A percentile compares a stretch with the other conserved stretches of the same genome.
These are phyloP conservation scores for Thera britannica DNA, from an alignment of 2,888 invertebrate genomes.

Conservation along the genomic window DNA sequence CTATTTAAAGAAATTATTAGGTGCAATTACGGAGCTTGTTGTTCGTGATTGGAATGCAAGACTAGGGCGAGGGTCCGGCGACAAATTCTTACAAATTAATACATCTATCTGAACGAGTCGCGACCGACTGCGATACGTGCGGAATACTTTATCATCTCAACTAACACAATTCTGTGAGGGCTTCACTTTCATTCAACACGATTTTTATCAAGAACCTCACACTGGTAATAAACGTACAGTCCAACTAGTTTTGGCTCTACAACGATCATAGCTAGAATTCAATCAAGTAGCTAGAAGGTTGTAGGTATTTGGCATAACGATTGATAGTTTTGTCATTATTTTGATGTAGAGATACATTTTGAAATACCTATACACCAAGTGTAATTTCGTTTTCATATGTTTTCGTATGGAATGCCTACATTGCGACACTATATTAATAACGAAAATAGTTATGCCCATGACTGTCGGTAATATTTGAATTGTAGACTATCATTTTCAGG, in stretches of 20 bases:
- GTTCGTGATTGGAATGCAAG: constrained; percentile 83
- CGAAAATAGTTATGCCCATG: neutral
- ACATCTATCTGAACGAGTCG: constrained; percentile 77
- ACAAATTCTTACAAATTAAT: constrained; percentile 85
- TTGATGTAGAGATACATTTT: neutral
- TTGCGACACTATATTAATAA: neutral
- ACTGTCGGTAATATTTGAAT: neutral
- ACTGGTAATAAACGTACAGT: no score
- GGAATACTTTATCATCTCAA: constrained; percentile 76
- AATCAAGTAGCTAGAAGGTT: no score
- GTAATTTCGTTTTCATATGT: no score
- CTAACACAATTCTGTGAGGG: constrained; percentile 57
- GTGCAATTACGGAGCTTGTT: constrained; percentile 83
- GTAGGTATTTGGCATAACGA: no score
- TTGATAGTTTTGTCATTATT: neutral
- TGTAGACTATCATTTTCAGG: neutral
- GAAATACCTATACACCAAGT: no score
- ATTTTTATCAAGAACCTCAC: neutral
- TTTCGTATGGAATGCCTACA: neutral
- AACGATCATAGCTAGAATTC: no score
- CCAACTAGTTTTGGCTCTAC: no score
- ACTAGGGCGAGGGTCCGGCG: constrained; percentile 74
- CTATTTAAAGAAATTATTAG: constrained; percentile 84
- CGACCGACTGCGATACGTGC: constrained; percentile 72
- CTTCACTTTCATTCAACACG: neutral